Evolutionary conservation across 2,797 vertebrate species (phyloP).

Genomic region (Anniella stebbinsi): DNA sequence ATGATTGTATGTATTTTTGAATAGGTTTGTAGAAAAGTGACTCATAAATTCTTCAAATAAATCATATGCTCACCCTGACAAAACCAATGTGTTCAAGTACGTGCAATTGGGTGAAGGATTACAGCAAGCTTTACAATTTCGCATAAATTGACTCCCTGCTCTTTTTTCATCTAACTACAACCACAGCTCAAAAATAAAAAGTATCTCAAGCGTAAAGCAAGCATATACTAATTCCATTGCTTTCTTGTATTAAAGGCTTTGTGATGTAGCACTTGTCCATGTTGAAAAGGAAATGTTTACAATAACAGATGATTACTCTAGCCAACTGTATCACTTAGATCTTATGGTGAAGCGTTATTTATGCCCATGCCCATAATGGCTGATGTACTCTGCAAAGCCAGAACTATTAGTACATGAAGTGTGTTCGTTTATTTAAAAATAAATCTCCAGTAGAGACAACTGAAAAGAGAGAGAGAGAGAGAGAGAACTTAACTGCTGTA

Average conservation of each 20-base stretch:
- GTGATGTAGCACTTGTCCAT: constrained; percentile 43
- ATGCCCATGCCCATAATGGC: constrained; percentile 58
- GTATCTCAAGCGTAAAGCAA: constrained; percentile 39
- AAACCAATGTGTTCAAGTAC: background rate
- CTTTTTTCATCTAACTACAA: constrained; percentile 15
- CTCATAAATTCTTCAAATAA: background rate
- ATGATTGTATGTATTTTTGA: background rate
- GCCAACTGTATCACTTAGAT: constrained; percentile 46
- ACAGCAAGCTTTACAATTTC: background rate
- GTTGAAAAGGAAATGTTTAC: constrained; percentile 54
- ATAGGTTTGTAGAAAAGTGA: background rate
- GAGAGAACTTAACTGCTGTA: constrained; percentile 45
- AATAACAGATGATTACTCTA: constrained; percentile 57
- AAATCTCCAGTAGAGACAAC: constrained; percentile 40
- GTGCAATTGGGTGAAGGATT: background rate
- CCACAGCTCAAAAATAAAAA: constrained; percentile 27
- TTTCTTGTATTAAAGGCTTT: constrained; percentile 52
- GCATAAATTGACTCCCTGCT: background rate
- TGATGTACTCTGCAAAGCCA: constrained; percentile 59
- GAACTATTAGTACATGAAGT: constrained; percentile 51
- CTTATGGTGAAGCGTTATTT: constrained; percentile 57
- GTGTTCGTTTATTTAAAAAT: constrained; percentile 36
- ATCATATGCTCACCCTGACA: background rate
- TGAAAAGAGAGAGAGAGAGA: constrained; percentile 58
- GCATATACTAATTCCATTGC: constrained; percentile 53